Percentiles rank a stretch among this genome's conserved stretches.
These are phyloP conservation scores for Vidua chalybeata DNA, from an alignment of 2,113 vertebrate genomes.

Conservation along the genomic window DNA sequence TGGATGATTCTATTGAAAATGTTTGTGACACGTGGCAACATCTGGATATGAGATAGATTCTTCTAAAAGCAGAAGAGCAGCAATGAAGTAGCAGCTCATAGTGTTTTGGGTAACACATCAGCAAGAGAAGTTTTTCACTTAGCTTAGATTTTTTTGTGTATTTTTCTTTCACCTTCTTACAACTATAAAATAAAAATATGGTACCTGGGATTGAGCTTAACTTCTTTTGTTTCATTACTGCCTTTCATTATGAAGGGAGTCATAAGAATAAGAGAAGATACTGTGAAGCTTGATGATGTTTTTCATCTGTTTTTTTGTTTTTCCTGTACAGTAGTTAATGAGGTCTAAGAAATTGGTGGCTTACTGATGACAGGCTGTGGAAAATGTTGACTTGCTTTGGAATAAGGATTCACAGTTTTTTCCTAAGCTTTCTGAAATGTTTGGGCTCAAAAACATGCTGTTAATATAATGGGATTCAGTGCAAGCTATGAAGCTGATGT, in stretches of 20 bases:
- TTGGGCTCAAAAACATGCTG: neutral
- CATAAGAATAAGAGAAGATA: neutral
- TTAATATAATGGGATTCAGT: neutral
- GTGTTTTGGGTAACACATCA: neutral
- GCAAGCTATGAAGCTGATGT: neutral
- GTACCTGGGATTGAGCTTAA: neutral
- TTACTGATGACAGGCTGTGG: slow-evolving; percentile 11
- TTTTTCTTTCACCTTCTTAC: neutral
- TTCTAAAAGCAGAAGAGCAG: neutral
- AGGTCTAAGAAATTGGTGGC: neutral
- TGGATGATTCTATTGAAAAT: neutral
- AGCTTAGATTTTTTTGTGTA: neutral
- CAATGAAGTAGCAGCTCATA: neutral
- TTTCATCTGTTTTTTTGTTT: neutral
- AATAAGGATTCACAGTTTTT: slow-evolving; percentile 28
- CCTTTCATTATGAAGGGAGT: neutral
- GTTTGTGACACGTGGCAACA: neutral
- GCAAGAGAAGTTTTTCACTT: neutral
- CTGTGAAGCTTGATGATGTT: neutral
- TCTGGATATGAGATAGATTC: neutral
- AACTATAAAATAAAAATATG: neutral
- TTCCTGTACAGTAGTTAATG: neutral
- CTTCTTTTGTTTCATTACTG: neutral
- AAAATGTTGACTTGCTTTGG: slow-evolving; percentile 16
- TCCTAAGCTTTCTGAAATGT: slow-evolving; percentile 25